These are phyloP conservation scores for Polydrusus cervinus DNA, from an alignment of 2,888 invertebrate genomes.

Conservation along the genomic window DNA sequence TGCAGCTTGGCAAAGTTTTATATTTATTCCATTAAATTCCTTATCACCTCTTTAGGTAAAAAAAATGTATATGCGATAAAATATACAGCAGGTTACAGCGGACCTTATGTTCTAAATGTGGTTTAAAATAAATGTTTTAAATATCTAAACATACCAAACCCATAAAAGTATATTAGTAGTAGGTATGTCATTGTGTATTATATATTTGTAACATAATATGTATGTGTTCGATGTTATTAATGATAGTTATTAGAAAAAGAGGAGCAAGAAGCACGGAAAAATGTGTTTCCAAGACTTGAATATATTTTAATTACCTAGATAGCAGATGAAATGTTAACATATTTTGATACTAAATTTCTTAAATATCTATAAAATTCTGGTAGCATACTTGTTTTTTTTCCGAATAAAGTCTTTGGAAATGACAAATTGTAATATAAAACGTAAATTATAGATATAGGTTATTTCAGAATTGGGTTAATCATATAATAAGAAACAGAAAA, in stretches of 20 bases:
- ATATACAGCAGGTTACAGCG: slow-evolving; percentile 53
- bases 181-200: slow-evolving; percentile 39
- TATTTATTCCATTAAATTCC: slow-evolving; percentile 19
- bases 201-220: slow-evolving; percentile 48
- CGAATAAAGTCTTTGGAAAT: background rate
- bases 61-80: slow-evolving; percentile 51
- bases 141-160: slow-evolving; percentile 26
- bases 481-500: too few relatives aligned
- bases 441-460: too few relatives aligned
- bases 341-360: slow-evolving; percentile 70
- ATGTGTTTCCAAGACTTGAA: slow-evolving; percentile 52
- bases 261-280: slow-evolving; percentile 41
- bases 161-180: slow-evolving; percentile 37
- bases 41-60: slow-evolving; percentile 25
- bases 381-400: slow-evolving; percentile 37
- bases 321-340: slow-evolving; percentile 61
- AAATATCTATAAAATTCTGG: slow-evolving; percentile 53
- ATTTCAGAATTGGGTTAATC: too few relatives aligned
- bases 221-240: slow-evolving; percentile 53
- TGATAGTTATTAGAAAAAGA: slow-evolving; percentile 38
- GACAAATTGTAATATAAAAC: background rate
- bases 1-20: background rate
- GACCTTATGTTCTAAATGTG: slow-evolving; percentile 51
- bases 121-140: slow-evolving; percentile 36
- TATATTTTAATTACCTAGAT: slow-evolving; percentile 55